A percentile compares a stretch with the other conserved stretches of the same genome.
Conservation (phyloP, 2,797 vertebrate species). For the Picus viridis region DNA sequence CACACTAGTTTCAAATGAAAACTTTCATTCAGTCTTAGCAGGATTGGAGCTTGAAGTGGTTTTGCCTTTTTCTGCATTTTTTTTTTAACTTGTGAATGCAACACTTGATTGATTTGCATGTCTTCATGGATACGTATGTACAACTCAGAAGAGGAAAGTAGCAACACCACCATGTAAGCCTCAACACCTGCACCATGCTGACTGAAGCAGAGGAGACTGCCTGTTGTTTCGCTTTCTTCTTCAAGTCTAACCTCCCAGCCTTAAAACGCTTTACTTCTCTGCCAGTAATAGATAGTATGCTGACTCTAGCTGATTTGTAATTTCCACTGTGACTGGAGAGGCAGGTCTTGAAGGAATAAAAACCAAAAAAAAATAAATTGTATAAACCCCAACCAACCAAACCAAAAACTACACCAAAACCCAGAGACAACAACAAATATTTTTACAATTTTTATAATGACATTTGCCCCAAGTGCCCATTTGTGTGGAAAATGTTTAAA, state of each 20-base stretch:
- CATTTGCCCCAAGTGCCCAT: conserved; percentile 37
- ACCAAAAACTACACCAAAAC: background rate
- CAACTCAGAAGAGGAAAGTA: background rate
- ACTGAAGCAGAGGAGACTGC: background rate
- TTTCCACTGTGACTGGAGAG: conserved; percentile 6
- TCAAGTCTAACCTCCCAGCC: background rate
- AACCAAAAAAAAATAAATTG: background rate
- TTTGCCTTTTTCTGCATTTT: conserved; percentile 3
- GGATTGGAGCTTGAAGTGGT: background rate
- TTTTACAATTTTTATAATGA: background rate
- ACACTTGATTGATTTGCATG: conserved; percentile 2
- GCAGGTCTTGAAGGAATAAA: background rate
- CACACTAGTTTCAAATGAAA: background rate
- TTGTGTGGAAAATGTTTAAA: conserved; percentile 71
- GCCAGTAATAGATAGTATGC: background rate
- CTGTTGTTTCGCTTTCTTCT: conserved; percentile 19
- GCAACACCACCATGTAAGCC: conserved; percentile 49
- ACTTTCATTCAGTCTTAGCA: background rate
- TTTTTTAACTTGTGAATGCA: background rate
- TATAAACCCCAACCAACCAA: background rate
- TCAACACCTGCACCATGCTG: conserved; percentile 30
- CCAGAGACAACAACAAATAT: conserved; percentile 6
- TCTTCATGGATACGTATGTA: conserved; percentile 50
- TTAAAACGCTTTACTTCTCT: background rate
- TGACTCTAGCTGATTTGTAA: background rate